Percentiles rank a stretch among this genome's conserved stretches.
Conservation (phyloP, 1,140 invertebrate species). For the Aplysia californica region DNA sequence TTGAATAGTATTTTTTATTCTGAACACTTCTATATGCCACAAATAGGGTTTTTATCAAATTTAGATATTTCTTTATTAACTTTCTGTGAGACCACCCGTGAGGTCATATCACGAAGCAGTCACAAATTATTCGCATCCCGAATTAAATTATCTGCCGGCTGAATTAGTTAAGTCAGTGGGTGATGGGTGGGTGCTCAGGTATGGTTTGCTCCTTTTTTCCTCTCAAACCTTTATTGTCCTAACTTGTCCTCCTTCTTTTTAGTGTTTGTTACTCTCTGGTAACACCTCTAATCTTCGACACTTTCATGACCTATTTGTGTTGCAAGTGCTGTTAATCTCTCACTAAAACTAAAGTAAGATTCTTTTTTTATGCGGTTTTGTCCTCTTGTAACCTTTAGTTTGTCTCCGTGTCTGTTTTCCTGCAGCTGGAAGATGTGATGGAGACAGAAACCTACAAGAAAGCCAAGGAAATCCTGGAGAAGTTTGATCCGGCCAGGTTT, state of each 20-base stretch:
- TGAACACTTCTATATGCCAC: too few relatives aligned
- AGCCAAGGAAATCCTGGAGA: constrained; percentile 90
- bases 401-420: constrained; percentile 5
- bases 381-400: background rate
- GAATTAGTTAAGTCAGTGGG: too few relatives aligned
- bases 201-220: too few relatives aligned
- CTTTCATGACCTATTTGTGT: background rate
- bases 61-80: too few relatives aligned
- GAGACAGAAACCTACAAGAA: constrained; percentile 98
- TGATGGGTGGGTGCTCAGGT: too few relatives aligned
- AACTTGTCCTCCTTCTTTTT: background rate
- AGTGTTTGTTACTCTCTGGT: background rate
- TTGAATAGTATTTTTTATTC: too few relatives aligned
- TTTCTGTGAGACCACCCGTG: too few relatives aligned
- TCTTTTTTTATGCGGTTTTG: background rate
- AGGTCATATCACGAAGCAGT: too few relatives aligned
- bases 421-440: constrained; percentile 89
- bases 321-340: background rate
- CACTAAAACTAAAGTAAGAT: background rate
- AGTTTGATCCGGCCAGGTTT: constrained; percentile 76
- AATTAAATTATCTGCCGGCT: too few relatives aligned
- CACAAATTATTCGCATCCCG: too few relatives aligned
- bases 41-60: too few relatives aligned
- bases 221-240: background rate
- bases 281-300: too few relatives aligned